A percentile compares a stretch with the other conserved stretches of the same genome.
Conservation (phyloP, 2,797 vertebrate species). For the Phrynocephalus vlangalii region DNA sequence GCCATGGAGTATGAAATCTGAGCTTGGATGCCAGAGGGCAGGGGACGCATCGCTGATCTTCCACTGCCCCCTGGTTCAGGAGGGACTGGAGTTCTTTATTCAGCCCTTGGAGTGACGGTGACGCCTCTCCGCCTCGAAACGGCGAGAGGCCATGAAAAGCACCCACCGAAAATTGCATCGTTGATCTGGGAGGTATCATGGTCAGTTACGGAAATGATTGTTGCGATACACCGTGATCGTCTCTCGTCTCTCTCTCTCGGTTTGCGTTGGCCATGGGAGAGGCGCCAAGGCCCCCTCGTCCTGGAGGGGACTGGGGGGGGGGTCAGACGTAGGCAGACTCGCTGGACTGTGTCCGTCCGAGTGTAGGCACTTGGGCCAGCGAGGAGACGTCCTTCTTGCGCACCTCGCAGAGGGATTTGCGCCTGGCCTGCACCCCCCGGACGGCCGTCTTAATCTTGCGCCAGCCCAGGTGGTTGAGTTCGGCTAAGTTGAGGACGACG, state of each 20-base stretch:
- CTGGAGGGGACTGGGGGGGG: background rate
- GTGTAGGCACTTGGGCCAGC: constrained; percentile 81
- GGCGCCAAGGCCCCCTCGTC: background rate
- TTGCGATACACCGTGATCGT: too few relatives aligned
- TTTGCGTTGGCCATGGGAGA: background rate
- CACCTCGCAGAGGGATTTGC: constrained; percentile 86
- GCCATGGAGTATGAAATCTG: background rate
- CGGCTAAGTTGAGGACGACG: constrained; percentile 90
- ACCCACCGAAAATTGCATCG: constrained; percentile 7
- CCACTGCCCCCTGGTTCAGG: background rate
- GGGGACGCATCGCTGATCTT: too few relatives aligned
- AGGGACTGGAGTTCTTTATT: background rate
- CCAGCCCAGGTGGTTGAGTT: constrained; percentile 93
- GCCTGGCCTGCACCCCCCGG: constrained; percentile 84
- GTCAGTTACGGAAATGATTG: background rate
- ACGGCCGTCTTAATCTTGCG: constrained; percentile 88
- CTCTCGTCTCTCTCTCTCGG: background rate
- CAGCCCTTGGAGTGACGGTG: constrained; percentile 18
- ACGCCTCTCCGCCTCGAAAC: background rate
- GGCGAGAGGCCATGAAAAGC: background rate
- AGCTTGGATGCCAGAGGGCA: background rate
- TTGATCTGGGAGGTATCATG: constrained; percentile 7
- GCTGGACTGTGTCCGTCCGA: constrained; percentile 89
- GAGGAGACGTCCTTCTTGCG: constrained; percentile 86
- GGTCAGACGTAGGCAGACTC: constrained; percentile 90